Base-by-base conservation (phyloP, 2,113 vertebrate species). In the Rostratula benghalensis region DNA sequence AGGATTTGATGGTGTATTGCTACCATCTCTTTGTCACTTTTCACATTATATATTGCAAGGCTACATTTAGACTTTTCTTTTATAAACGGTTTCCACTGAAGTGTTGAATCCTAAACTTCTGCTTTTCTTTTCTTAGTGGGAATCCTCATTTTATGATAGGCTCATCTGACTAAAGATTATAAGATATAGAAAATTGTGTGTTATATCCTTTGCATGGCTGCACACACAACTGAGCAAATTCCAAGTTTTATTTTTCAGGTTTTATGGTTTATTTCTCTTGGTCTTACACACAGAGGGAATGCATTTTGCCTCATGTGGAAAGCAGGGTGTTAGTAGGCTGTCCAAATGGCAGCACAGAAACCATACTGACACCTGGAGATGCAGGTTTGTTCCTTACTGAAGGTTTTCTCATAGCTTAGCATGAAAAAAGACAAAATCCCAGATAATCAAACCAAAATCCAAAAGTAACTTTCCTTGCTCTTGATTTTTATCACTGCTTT, bases 11-110 rank as follows among this genome's bases (percentile, higher is more conserved):
- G 84, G 83, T n/a, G 81, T 65, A 94, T 91, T 97, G 93, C 95
- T 95, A 92, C 95, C 85, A 95, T 97, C 92, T 88, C 92, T 95
- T 95, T 92, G 91, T 96, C 79, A 97, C 67, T 57, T 91, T 88
- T 70, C 74, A 54, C 48, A n/a, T 93, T 80, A 63, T 65, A 13
- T 75, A 51, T 63, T 81, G 54, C 70, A 68, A 68, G 48, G 43
- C 56, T 71, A 9, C 37, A 5, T 43, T 78, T 63, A 86, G 69
- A 65, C 31, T 81, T 87, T 45, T 41, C 24, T 65, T 81, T 59
- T 64, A 67, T n/a, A 68, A 86, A 60, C 43, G 56, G 20, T 18
- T 77, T 74, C 56, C 11, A 2, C 20, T 41, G 4, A 31, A 43
- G 45, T 90, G 33, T 89, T 56, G 70, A 75, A 48, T 77, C 27